Evolutionary conservation across 2,888 invertebrate species (phyloP), one percentile per base, ranked within the genome.

Genomic region (Drymonia ruficornis): DNA sequence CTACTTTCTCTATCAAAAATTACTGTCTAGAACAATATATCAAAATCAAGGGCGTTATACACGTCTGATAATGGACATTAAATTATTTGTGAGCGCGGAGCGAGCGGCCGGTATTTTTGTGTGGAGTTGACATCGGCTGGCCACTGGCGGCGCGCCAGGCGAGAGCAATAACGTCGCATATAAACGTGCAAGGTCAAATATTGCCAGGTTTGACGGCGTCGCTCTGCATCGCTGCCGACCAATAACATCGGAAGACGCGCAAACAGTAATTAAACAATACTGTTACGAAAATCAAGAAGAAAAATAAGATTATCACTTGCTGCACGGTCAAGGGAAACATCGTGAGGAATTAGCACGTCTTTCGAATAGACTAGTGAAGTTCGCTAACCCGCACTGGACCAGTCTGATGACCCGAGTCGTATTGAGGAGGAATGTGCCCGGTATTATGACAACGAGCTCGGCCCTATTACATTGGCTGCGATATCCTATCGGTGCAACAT

Each of bases 121-220:
- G 86, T 87, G 57, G 70, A 86, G 91, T 91, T 91, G 92, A 91
- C 92, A 91, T 81, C 86, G 84, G 23, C 0, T 29, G 23, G 72
- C 76, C 69, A 61, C 74, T 90, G 91, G 91, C 88, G 53, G 52
- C 15, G 50, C 55, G 90, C 90, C 90, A 90, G 84, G 66, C 73
- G 65, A 69, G 75, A 78, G 77, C 79, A 76, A 74, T 82, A 82
- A 78, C 84, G 86, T 84, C 87, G 84, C 83, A 80, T 84, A 86
- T 85, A 86, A 81, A 76, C 84, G 82, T 63, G 80, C 91, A 92
- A 92, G 91, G 91, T 92, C 91, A 89, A 76, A 85, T 84, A 84
- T 84, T 87, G 89, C 80, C 82, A 87, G 88, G 84, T 72, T 79
- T 74, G 77, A 74, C 74, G 75, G 67, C 72, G 71, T 70, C 72